Base-by-base conservation (phyloP, 2,888 invertebrate species). In the Tromatobia lineatoria region DNA sequence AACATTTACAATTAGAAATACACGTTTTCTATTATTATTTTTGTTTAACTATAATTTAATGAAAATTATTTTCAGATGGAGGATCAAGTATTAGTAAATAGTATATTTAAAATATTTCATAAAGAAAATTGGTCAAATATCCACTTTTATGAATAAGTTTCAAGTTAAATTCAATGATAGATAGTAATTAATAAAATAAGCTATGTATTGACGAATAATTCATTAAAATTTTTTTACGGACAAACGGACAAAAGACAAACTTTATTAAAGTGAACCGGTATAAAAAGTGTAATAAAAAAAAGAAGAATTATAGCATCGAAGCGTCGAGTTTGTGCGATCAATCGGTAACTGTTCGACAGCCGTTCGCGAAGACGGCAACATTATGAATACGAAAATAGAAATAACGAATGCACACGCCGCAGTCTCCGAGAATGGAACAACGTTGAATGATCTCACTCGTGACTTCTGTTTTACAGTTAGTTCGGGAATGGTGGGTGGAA, bases 401-500 rank as follows among this genome's bases (percentile, higher is more conserved):
- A 59, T 52, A 75, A 64, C 23, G 38, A 52, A 38, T 75, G 13
- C 13, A 52, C 47, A 6, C 34, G 52, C 15, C 25, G 50, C 45
- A 59, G 57, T 57, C 25, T 18, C 25, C 47, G 38, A 23, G 20
- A 54, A 64, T 50, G 13, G 29, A 57, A 71, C 52, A 57, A 23
- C 20, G 52, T 73, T 59, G 45, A 66, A 74, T 57, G 7, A 66
- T 47, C 57, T 64, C 15, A 73, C n/a, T 15, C 25, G 23, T 23
- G 52, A 69, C 1, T 69, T 54, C 29, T 42, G 23, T 80, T 82
- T 87, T 86, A 13, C 82, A 89, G 88, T 88, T 29, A 84, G 78
- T 13, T 89, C 90, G 6, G 88, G 88, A 59, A 34, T 91, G 11
- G 71, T 85, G n/a, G 90, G 90, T 50, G 84, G 86, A 34, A 78